Evolutionary conservation across 2,113 vertebrate genomes (phyloP).

Genomic region (Brevimyrus niger): DNA sequence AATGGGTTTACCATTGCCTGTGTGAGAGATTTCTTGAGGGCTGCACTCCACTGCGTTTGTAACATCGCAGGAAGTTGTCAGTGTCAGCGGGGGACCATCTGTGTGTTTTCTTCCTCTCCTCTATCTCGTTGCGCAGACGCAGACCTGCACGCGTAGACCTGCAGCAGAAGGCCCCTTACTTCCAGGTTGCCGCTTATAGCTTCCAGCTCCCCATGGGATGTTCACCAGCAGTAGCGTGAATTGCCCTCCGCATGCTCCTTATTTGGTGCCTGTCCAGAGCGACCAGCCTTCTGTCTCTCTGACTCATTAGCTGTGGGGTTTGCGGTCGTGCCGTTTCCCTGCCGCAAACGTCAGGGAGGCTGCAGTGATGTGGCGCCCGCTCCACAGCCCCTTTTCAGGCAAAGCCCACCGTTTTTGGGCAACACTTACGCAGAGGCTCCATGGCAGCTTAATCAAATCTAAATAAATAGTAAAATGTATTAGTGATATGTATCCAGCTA

Average conservation of each 20-base stretch:
- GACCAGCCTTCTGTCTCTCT: neutral
- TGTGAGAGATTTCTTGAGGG: neutral
- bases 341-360: neutral
- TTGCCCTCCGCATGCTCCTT: neutral
- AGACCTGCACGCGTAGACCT: neutral
- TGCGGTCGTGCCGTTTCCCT: neutral
- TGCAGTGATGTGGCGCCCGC: neutral
- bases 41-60: neutral
- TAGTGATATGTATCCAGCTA: neutral
- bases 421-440: neutral
- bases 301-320: neutral
- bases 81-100: neutral
- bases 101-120: neutral
- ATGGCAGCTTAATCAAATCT: neutral
- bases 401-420: neutral
- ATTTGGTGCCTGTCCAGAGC: neutral
- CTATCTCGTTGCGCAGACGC: neutral
- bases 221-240: neutral
- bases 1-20: neutral
- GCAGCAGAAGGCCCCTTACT: neutral
- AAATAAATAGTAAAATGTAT: neutral
- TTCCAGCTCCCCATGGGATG: neutral
- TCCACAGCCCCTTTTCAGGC: neutral
- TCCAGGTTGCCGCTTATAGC: conserved; percentile 2
- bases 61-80: neutral